phyloP scores from a whole-genome alignment of 2,888 invertebrate genomes.

The Capitulum mitella region DNA sequence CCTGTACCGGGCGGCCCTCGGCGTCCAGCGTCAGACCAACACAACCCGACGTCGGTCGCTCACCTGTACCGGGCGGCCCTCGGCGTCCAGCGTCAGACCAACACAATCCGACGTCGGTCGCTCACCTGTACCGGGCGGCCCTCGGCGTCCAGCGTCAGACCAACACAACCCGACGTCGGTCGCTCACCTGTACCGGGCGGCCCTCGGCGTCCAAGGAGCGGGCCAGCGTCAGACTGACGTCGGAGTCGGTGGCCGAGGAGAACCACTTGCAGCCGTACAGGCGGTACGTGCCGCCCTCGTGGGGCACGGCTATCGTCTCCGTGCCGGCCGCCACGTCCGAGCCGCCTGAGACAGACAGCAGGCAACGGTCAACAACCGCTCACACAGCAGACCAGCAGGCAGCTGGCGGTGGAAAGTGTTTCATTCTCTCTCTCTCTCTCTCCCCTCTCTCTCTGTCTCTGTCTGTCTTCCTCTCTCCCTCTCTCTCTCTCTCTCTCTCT shows the following conservation, averaged over 20 bases:
- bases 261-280: constrained; percentile 55
- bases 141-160: constrained; percentile 49
- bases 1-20: not conserved
- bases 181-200: not conserved
- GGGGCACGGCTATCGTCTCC: constrained; percentile 47
- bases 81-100: too few relatives aligned
- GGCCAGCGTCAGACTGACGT: constrained; percentile 51
- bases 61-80: too few relatives aligned
- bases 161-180: constrained; percentile 41
- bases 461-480: too few relatives aligned
- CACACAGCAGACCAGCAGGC: too few relatives aligned
- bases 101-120: not conserved
- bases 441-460: too few relatives aligned
- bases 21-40: too few relatives aligned
- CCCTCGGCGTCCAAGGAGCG: constrained; percentile 41
- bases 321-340: constrained; percentile 52
- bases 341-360: constrained; percentile 47
- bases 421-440: too few relatives aligned
- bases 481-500: too few relatives aligned
- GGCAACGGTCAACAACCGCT: too few relatives aligned
- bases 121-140: not conserved
- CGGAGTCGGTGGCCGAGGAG: constrained; percentile 52
- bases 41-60: too few relatives aligned
- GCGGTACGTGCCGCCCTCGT: constrained; percentile 43
- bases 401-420: too few relatives aligned